Conservation (phyloP, 1,140 invertebrate species). For the Dufourea novaeangliae region DNA sequence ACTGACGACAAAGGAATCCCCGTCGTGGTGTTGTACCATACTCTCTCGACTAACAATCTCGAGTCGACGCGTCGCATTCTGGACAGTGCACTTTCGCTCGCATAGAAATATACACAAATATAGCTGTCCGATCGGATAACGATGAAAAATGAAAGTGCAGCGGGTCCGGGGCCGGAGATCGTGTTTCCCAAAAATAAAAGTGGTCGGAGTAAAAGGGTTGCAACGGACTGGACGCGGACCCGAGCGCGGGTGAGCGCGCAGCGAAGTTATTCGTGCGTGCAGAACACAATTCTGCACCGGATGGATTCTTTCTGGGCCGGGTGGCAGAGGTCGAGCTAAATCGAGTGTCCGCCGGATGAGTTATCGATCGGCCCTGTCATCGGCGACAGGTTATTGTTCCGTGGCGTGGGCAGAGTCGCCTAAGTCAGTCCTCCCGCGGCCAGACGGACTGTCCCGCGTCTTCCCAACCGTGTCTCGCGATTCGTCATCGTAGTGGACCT, state of each 20-base stretch:
- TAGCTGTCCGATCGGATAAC: background rate
- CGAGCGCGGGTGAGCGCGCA: conserved; percentile 43
- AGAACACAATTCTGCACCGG: conserved; percentile 17
- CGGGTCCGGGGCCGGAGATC: background rate
- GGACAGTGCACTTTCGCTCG: background rate
- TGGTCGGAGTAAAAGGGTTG: background rate
- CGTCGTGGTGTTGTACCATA: no score
- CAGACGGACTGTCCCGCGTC: conserved; percentile 60
- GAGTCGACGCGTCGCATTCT: no score
- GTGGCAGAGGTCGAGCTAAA: conserved; percentile 53
- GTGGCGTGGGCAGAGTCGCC: conserved; percentile 35
- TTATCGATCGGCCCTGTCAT: conserved; percentile 58
- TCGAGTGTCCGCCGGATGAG: conserved; percentile 54
- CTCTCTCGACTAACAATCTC: no score
- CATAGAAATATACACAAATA: background rate
- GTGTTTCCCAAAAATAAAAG: background rate
- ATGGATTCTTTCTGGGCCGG: conserved; percentile 21
- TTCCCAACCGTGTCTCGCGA: conserved; percentile 45
- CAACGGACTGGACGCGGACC: conserved; percentile 6
- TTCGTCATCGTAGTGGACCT: conserved; percentile 70
- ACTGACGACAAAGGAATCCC: no score
- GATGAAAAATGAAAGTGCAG: conserved; percentile 11
- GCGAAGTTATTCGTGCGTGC: conserved; percentile 45
- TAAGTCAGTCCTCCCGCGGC: conserved; percentile 51
- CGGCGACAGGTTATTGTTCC: conserved; percentile 62